phyloP scores from a whole-genome alignment of 2,113 vertebrate genomes.

The Nipponia nippon region DNA sequence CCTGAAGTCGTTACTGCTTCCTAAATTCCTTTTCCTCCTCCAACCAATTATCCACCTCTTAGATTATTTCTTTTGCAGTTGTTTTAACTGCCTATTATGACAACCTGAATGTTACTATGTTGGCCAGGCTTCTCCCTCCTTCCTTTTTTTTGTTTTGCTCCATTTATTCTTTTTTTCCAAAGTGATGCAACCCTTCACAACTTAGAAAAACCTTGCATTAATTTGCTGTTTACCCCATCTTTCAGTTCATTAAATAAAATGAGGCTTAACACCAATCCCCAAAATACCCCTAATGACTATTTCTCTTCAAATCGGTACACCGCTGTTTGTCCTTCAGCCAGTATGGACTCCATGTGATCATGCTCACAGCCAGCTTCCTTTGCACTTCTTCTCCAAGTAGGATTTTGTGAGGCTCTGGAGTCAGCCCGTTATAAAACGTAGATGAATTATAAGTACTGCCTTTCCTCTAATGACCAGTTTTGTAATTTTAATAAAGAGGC shows the following conservation, averaged over 20 bases:
- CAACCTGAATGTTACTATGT: background rate
- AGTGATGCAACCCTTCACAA: background rate
- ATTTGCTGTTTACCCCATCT: background rate
- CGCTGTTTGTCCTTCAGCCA: background rate
- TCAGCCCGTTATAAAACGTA: background rate
- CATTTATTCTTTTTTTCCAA: background rate
- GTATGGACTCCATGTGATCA: rapidly evolving
- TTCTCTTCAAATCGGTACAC: background rate
- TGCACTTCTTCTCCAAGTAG: background rate
- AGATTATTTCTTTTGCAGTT: background rate
- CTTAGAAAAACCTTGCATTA: background rate
- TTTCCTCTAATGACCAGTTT: background rate
- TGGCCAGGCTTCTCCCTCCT: background rate
- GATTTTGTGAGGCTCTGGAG: background rate
- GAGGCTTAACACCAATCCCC: background rate
- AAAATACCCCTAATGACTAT: background rate
- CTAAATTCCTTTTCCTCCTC: background rate
- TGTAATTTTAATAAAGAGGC: constrained; percentile 16
- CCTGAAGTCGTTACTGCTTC: background rate
- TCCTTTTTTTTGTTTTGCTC: background rate
- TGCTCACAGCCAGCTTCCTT: background rate
- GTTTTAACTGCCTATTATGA: background rate
- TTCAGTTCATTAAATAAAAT: background rate
- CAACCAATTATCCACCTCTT: background rate
- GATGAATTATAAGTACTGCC: background rate